Evolutionary conservation across 2,113 vertebrate species (phyloP), one percentile per base, ranked within the genome.

Genomic region (Oenanthe melanoleuca): DNA sequence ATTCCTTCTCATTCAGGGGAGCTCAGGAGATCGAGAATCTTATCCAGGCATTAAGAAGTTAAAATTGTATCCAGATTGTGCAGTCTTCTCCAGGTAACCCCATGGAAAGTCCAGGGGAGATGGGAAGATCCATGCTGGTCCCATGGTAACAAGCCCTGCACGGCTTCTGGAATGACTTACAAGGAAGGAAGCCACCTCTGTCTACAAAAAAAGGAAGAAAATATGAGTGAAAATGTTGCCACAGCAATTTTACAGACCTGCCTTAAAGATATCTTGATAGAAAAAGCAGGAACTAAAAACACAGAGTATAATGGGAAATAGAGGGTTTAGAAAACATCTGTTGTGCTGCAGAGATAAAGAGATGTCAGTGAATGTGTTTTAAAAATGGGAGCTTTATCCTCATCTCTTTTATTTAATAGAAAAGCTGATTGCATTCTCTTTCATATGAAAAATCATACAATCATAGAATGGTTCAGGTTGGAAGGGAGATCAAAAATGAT

Each of bases 351-450:
- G 75, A 86, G 79, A 86, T 93, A 88, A 86, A 70, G 28, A 88
- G 29, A 40, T 40, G 40, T 7, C 12, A 3, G 33, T 40, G 57
- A 86, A 79, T 4, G 1, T 42, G n/a, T 65, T 90, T 94, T 63
- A 38, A 83, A 74, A 77, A 73, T 60, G 16, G 23, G 26, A 92
- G 29, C 9, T 53, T 72, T 80, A 75, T 61, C 61, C 53, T 64
- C 53, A 56, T 66, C 33, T 85, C 89, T 84, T 89, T 89, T 74
- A 37, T 81, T 87, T 89, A 89, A 77, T 65, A 89, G 42, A 75
- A 89, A 89, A 92, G 34, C n/a, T 75, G 66, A 85, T 86, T 81
- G 21, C 33, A 57, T 82, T 84, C 21, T 82, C n/a, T 80, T 93
- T 87, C 29, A 16, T 53, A 57, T 34, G 66, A 91, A 92, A 87